A percentile compares a stretch with the other conserved stretches of the same genome.
phyloP scores from a whole-genome alignment of 2,113 vertebrate species.

The Stegastes partitus region DNA sequence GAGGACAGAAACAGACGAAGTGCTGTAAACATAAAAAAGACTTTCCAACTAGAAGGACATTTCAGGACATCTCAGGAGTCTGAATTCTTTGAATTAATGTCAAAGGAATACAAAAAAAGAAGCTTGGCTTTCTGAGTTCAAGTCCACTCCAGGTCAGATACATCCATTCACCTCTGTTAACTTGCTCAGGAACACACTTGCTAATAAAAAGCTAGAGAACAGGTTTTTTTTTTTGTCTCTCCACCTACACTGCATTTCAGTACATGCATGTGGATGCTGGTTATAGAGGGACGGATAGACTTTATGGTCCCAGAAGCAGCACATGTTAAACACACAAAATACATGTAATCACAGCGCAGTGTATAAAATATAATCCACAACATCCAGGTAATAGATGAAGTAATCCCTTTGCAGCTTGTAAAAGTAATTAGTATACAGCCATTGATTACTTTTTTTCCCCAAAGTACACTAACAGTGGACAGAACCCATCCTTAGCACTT shows the following conservation, averaged over 20 bases:
- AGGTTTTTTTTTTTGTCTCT: constrained; percentile 12
- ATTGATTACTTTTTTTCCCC: constrained; percentile 41
- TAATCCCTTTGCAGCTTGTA: constrained; percentile 36
- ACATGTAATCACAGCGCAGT: constrained; percentile 13
- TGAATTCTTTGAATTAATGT: constrained; percentile 26
- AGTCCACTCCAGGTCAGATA: constrained; percentile 13
- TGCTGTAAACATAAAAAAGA: constrained; percentile 20
- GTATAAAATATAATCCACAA: neutral
- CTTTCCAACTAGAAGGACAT: constrained; percentile 18
- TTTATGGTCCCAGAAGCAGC: too few species aligned
- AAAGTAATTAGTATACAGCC: constrained; percentile 49
- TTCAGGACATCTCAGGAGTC: constrained; percentile 26
- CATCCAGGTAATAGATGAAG: constrained; percentile 22
- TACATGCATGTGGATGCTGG: neutral
- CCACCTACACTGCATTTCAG: constrained; percentile 2
- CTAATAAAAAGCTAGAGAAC: constrained; percentile 2
- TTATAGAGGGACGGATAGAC: neutral
- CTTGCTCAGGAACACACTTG: neutral
- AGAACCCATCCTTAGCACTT: constrained; percentile 29
- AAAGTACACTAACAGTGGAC: constrained; percentile 32
- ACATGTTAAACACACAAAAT: constrained; percentile 2
- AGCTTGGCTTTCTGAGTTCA: neutral
- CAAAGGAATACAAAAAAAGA: neutral
- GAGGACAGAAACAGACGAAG: constrained; percentile 41
- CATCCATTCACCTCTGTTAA: constrained; percentile 10